Percentiles rank a stretch among this genome's conserved stretches.
Conservation (phyloP, 2,888 invertebrate species). For the Apotomis turbidana region DNA sequence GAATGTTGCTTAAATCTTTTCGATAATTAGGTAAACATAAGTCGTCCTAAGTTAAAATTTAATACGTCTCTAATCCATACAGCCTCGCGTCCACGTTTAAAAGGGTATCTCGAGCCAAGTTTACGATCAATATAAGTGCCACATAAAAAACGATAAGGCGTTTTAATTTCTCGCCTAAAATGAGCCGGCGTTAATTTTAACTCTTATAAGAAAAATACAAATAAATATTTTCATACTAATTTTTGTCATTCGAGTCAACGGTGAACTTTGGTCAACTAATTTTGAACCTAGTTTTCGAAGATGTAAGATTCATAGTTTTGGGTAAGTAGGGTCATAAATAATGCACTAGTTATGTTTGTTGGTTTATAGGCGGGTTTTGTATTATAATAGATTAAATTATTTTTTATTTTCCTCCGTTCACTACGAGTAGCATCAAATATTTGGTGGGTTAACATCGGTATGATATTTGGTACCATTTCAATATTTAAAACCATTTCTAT, state of each 20-base stretch:
- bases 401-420: slow-evolving; percentile 64
- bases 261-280: background rate
- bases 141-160: slow-evolving; percentile 80
- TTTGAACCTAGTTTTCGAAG: background rate
- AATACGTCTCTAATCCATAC: slow-evolving; percentile 38
- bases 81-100: slow-evolving; percentile 61
- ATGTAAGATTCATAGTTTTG: background rate
- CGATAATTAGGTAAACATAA: slow-evolving; percentile 36
- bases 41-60: slow-evolving; percentile 34
- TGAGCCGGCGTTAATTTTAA: slow-evolving; percentile 81
- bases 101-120: slow-evolving; percentile 67
- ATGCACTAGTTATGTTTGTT: slow-evolving; percentile 73
- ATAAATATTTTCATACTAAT: slow-evolving; percentile 26
- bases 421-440: slow-evolving; percentile 20
- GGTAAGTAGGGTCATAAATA: slow-evolving; percentile 72
- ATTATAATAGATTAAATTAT: slow-evolving; percentile 66
- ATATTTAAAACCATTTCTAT: too few relatives aligned
- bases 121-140: slow-evolving; percentile 80
- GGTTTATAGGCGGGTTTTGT: slow-evolving; percentile 75
- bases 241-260: slow-evolving; percentile 16
- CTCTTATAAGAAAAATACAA: slow-evolving; percentile 49
- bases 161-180: slow-evolving; percentile 80
- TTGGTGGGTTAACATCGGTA: slow-evolving; percentile 3
- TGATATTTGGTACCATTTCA: background rate
- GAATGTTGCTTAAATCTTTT: slow-evolving; percentile 12